phyloP scores from a whole-genome alignment of 2,888 invertebrate genomes.

The Panzeria rudis region DNA sequence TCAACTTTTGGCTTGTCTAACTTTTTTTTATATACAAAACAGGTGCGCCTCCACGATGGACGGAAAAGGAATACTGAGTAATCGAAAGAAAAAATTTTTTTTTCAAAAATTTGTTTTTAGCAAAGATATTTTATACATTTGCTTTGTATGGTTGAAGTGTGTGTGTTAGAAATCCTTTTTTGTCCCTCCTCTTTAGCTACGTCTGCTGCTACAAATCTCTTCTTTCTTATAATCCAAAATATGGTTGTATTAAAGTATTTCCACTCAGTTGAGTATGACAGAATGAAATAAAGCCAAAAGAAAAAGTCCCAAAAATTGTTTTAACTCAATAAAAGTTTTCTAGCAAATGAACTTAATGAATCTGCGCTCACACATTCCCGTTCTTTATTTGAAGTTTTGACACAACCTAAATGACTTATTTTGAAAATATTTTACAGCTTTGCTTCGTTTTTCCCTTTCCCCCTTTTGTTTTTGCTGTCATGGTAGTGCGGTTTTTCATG shows the following conservation, averaged over 20 bases:
- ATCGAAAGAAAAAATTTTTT: too few relatives aligned
- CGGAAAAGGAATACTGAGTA: too few relatives aligned
- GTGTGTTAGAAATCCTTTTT: background rate
- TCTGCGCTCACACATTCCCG: background rate
- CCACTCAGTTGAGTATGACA: slow-evolving; percentile 49
- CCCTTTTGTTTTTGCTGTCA: background rate
- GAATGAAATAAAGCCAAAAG: slow-evolving; percentile 2
- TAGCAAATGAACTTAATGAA: slow-evolving; percentile 44
- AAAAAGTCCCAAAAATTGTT: slow-evolving; percentile 7
- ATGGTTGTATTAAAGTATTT: slow-evolving; percentile 26
- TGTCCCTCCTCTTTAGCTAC: background rate
- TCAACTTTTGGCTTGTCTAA: background rate
- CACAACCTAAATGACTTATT: slow-evolving; percentile 26
- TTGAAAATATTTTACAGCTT: background rate
- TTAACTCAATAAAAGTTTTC: slow-evolving; percentile 31
- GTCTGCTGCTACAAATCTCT: background rate
- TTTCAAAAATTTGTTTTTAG: too few relatives aligned
- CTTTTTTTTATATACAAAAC: background rate
- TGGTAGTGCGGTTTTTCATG: slow-evolving; percentile 5
- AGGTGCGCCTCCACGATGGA: too few relatives aligned
- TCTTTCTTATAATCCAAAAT: background rate
- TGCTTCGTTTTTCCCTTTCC: background rate
- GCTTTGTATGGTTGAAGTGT: too few relatives aligned
- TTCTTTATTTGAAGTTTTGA: background rate
- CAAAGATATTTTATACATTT: too few relatives aligned